A percentile compares a stretch with the other conserved stretches of the same genome.
Evolutionary conservation across 2,888 invertebrate species (phyloP).

Genomic region (Drosophila hamatofila): DNA sequence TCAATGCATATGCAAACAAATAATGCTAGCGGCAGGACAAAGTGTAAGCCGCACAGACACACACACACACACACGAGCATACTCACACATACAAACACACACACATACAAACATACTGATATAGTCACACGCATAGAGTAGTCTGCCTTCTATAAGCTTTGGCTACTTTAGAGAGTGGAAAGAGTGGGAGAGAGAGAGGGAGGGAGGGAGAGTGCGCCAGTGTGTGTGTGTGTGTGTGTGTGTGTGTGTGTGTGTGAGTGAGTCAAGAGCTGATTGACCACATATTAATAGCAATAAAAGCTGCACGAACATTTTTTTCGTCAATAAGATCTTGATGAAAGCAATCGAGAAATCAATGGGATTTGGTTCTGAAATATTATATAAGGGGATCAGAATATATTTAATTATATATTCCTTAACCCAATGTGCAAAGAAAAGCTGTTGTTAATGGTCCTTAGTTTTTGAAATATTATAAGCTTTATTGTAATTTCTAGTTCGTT

Average conservation of each 20-base stretch:
- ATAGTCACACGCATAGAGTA: too few relatives aligned
- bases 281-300: conserved; percentile 61
- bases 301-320: conserved; percentile 12
- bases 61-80: not conserved
- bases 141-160: not conserved
- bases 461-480: too few relatives aligned
- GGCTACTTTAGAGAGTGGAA: not conserved
- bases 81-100: not conserved
- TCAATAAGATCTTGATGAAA: not conserved
- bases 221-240: too few relatives aligned
- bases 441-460: too few relatives aligned
- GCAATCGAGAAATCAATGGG: too few relatives aligned
- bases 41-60: conserved; percentile 3
- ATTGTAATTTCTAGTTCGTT: too few relatives aligned
- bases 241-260: too few relatives aligned
- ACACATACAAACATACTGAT: not conserved
- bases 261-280: conserved; percentile 25
- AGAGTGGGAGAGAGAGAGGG: not conserved
- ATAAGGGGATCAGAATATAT: too few relatives aligned
- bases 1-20: conserved; percentile 80
- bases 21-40: conserved; percentile 42
- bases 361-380: too few relatives aligned
- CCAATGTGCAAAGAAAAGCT: too few relatives aligned
- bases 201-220: not conserved
- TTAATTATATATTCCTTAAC: too few relatives aligned